phyloP scores from a whole-genome alignment of 2,113 vertebrate species.

The Tyto alba region DNA sequence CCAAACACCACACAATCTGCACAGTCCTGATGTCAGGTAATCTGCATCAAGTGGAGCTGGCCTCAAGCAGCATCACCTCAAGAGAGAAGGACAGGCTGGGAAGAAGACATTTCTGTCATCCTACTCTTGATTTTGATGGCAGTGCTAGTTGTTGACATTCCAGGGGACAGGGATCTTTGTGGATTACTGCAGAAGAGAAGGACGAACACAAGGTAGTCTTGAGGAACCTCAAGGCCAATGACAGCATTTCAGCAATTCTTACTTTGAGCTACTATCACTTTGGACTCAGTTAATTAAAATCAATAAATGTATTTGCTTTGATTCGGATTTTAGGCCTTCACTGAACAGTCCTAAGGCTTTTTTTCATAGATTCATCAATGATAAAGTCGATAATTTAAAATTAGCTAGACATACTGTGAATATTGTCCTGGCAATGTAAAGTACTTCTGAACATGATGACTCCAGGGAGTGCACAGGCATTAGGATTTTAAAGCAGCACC shows the following conservation, averaged over 20 bases:
- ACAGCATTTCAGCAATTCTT: background rate
- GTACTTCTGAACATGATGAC: background rate
- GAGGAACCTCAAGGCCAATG: background rate
- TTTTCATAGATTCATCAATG: background rate
- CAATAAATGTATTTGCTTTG: conserved; percentile 48
- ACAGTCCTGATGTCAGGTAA: background rate
- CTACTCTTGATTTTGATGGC: background rate
- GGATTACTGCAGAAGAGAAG: background rate
- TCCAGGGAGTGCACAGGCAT: background rate
- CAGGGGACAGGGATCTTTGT: background rate
- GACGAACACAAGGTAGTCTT: background rate
- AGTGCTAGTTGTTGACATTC: background rate
- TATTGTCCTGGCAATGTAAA: background rate
- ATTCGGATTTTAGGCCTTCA: conserved; percentile 28
- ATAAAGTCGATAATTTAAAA: conserved; percentile 47
- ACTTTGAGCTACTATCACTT: background rate
- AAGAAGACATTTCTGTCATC: background rate
- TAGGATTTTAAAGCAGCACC: background rate
- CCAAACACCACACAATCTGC: fast-evolving
- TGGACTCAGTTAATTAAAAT: conserved; percentile 46
- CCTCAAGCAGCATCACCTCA: background rate
- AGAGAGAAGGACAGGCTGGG: background rate
- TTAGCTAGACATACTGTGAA: conserved; percentile 4
- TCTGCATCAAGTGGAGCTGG: background rate
- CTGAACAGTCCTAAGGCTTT: background rate